Conservation (phyloP, 2,113 vertebrate species). For the Neofelis nebulosa region DNA sequence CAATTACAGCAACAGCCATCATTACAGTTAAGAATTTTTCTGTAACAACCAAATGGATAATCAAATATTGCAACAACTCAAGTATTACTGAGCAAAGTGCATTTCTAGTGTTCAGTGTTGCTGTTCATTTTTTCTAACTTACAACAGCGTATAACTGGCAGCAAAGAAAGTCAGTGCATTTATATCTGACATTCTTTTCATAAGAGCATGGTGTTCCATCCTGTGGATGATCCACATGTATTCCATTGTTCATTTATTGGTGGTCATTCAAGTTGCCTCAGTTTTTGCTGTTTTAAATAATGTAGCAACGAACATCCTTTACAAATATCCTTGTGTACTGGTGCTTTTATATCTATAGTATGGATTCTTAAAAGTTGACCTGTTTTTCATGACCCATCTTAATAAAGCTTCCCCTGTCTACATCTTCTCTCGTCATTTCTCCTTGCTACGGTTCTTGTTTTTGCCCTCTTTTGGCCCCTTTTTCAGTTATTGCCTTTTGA, state of each 20-base stretch:
- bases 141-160: no score
- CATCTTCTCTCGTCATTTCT: neutral
- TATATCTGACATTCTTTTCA: neutral
- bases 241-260: neutral
- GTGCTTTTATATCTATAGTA: neutral
- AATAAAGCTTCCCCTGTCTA: conserved; percentile 12
- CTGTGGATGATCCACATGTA: neutral
- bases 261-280: neutral
- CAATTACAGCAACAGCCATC: no score
- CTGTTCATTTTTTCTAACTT: no score
- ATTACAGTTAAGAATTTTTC: no score
- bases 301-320: neutral
- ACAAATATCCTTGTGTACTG: neutral
- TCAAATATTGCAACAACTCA: no score
- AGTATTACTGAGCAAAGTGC: no score
- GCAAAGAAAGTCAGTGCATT: neutral
- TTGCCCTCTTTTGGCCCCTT: neutral
- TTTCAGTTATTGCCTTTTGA: neutral
- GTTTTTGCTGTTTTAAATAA: conserved; percentile 44
- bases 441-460: neutral
- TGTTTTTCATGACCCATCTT: conserved; percentile 15
- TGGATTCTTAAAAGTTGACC: neutral
- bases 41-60: no score
- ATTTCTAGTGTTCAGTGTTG: no score
- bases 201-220: neutral